Base-by-base conservation (phyloP, 2,113 vertebrate species). In the Pyrgilauda ruficollis region DNA sequence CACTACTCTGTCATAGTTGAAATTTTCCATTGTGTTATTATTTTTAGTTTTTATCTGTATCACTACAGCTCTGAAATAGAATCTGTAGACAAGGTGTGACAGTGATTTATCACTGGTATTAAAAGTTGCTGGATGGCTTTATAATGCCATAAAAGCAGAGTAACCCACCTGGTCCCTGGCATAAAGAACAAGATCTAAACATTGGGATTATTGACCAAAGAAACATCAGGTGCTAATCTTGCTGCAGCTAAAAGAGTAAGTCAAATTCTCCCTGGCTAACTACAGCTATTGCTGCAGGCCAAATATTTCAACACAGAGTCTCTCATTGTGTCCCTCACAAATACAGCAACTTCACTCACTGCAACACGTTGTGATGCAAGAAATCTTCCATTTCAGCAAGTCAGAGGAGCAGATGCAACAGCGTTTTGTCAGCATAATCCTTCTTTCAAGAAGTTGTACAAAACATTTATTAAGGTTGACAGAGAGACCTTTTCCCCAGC, bases 401-500 rank as follows among this genome's bases (percentile, higher is more conserved):
- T 37, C 68, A 67, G 68, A 88, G 33, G 37, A 94, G 58, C 18
- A 75, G 58, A 89, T 24, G 49, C 52, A 89, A 84, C 70, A 70
- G 53, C 14, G 2, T 79, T 92, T 93, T 89, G 41, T 76, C 88
- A 77, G 74, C 43, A 83, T 47, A 69, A 61, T 21, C 50, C 55
- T 77, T 73, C 49, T 53, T 90, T 53, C 22, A 50, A 67, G 77
- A 92, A 90, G 52, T 6, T 39, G 50, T 21, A 85, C n/a, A 39
- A 82, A 91, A 79, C 74, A 85, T 76, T 94, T 82, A 87, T 83
- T 87, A 88, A 90, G 30, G 59, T 3, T 95, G 94, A 94, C 87
- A 93, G 81, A 75, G 77, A 91, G 87, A 91, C 93, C 84, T 93
- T 94, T 95, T 94, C 67, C 82, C 63, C 35, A 61, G 89, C 74